A percentile compares a stretch with the other conserved stretches of the same genome.
Evolutionary conservation across 2,113 vertebrate genomes (phyloP).

Genomic region (Gambusia affinis): DNA sequence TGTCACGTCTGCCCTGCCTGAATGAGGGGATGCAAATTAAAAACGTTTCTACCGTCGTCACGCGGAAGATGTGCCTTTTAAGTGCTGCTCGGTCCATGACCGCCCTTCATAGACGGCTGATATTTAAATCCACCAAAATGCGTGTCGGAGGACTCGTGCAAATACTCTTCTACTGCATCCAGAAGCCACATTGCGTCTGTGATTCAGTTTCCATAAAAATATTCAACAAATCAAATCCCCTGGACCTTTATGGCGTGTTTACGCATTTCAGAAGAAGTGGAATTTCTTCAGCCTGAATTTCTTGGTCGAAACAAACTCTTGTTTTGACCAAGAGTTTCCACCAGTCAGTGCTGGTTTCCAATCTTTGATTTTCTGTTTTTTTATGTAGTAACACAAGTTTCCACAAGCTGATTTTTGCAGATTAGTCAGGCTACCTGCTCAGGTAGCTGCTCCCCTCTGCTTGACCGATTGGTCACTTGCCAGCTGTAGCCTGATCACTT

Average conservation of each 20-base stretch:
- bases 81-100: neutral
- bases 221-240: neutral
- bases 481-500: too few species aligned
- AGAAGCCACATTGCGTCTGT: neutral
- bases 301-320: too few species aligned
- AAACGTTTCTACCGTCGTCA: neutral
- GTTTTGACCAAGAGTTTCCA: too few species aligned
- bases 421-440: too few species aligned
- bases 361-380: too few species aligned
- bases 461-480: too few species aligned
- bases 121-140: slow-evolving; percentile 2
- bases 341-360: too few species aligned
- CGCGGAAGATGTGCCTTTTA: neutral
- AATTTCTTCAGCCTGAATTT: too few species aligned
- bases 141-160: neutral
- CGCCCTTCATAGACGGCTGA: neutral
- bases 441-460: too few species aligned
- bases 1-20: slow-evolving; percentile 24
- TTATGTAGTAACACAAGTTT: too few species aligned
- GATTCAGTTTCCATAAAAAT: slow-evolving; percentile 9
- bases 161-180: neutral
- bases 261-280: neutral
- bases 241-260: neutral
- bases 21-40: neutral
- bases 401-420: too few species aligned